Conservation (phyloP, 2,888 invertebrate species). For the Camponotus fellah region DNA sequence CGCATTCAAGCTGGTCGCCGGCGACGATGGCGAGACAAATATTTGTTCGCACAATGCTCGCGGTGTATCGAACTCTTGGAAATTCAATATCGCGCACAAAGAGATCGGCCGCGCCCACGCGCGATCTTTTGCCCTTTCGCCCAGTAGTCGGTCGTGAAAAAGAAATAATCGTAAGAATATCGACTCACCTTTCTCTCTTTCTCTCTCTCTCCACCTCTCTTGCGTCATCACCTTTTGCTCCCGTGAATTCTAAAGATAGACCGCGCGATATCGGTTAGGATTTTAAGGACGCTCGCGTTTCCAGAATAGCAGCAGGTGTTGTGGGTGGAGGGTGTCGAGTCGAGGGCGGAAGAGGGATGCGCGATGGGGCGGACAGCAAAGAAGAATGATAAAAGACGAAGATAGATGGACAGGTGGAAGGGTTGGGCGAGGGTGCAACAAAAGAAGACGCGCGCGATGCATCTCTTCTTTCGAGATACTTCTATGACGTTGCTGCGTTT, state of each 20-base stretch:
- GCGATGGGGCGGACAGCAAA: slow-evolving; percentile 27
- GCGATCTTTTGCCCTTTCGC: slow-evolving; percentile 25
- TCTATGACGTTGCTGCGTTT: slow-evolving; percentile 78
- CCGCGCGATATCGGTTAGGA: slow-evolving; percentile 22
- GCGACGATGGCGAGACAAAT: slow-evolving; percentile 24
- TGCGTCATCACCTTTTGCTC: slow-evolving; percentile 20
- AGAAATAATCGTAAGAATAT: slow-evolving; percentile 24
- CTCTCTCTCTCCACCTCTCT: neutral
- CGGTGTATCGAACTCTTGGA: slow-evolving; percentile 34
- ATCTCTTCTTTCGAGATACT: slow-evolving; percentile 75
- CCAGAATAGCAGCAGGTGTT: slow-evolving; percentile 10
- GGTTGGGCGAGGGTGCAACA: slow-evolving; percentile 61
- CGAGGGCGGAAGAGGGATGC: slow-evolving; percentile 36
- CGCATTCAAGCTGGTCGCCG: slow-evolving; percentile 15
- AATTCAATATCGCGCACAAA: slow-evolving; percentile 46
- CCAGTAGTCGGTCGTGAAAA: slow-evolving; percentile 2
- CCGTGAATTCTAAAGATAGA: slow-evolving; percentile 21
- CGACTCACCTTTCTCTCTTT: neutral
- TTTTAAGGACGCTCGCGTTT: slow-evolving; percentile 28
- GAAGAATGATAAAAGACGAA: slow-evolving; percentile 47
- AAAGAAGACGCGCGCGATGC: slow-evolving; percentile 67
- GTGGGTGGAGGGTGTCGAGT: slow-evolving; percentile 22
- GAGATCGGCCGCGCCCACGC: slow-evolving; percentile 16
- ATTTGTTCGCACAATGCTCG: slow-evolving; percentile 45
- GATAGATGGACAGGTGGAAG: slow-evolving; percentile 44